Evolutionary conservation across 2,888 invertebrate species (phyloP).

Genomic region (Slavum lentiscoides): DNA sequence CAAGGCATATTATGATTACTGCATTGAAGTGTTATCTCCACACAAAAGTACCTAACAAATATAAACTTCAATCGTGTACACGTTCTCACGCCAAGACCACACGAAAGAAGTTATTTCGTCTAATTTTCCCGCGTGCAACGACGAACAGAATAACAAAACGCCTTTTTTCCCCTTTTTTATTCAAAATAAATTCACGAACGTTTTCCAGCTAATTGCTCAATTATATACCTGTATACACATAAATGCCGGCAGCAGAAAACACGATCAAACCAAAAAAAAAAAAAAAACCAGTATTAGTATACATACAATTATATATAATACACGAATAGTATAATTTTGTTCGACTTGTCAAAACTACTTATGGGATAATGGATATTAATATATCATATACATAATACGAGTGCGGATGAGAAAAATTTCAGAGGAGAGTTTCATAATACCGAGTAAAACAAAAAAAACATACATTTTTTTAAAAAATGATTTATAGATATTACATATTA

Average conservation of each 20-base stretch:
- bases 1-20: neutral
- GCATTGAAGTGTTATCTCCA: neutral
- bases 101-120: constrained; percentile 16
- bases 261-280: constrained; percentile 12
- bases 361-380: constrained; percentile 2
- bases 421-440: neutral
- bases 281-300: neutral
- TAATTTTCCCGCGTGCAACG: constrained; percentile 16
- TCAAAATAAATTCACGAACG: constrained; percentile 11
- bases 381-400: neutral
- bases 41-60: neutral
- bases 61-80: neutral
- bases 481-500: too few relatives aligned
- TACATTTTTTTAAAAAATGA: neutral
- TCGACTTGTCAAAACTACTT: constrained; percentile 17
- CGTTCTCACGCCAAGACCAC: constrained; percentile 44
- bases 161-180: neutral
- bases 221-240: constrained; percentile 8
- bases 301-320: neutral
- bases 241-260: constrained; percentile 18
- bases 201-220: constrained; percentile 34
- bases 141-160: constrained; percentile 17
- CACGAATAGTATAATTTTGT: constrained; percentile 31
- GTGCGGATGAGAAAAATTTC: neutral
- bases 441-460: neutral